phyloP scores from a whole-genome alignment of 2,888 invertebrate genomes.

The Ramazzottius varieornatus region DNA sequence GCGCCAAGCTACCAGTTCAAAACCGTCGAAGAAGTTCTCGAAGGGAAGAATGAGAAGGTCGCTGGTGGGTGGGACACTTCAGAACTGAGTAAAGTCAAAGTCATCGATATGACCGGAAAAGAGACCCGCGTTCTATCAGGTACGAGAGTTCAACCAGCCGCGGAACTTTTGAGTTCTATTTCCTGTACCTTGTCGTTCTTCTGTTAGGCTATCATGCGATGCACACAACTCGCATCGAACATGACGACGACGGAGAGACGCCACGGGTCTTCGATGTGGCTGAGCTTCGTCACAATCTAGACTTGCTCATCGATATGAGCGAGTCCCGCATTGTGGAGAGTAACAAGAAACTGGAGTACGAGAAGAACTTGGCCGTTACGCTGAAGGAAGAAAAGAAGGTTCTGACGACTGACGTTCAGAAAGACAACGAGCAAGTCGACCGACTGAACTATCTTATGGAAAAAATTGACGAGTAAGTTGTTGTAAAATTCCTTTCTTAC shows the following conservation, averaged over 20 bases:
- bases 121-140: constrained; percentile 50
- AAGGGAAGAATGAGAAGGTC: neutral
- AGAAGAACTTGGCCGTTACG: constrained; percentile 48
- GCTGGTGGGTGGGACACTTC: constrained; percentile 2
- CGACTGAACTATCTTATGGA: constrained; percentile 26
- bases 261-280: constrained; percentile 35
- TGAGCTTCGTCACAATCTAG: constrained; percentile 69
- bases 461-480: neutral
- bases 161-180: neutral
- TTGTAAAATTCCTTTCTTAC: neutral
- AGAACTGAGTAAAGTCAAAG: constrained; percentile 47
- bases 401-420: constrained; percentile 36
- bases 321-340: constrained; percentile 79
- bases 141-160: constrained; percentile 7
- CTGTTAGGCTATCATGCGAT: constrained; percentile 63
- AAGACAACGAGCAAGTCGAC: constrained; percentile 44
- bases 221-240: constrained; percentile 35
- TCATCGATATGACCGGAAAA: constrained; percentile 94
- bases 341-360: constrained; percentile 44
- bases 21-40: constrained; percentile 51
- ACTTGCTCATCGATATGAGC: constrained; percentile 63
- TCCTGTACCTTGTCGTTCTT: constrained; percentile 22
- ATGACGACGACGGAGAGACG: constrained; percentile 30
- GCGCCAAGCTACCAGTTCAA: constrained; percentile 28
- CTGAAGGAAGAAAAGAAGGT: constrained; percentile 50